Percentiles rank a stretch among this genome's conserved stretches.
Evolutionary conservation across 2,797 vertebrate genomes (phyloP).

Genomic region (Chaunax sp.): DNA sequence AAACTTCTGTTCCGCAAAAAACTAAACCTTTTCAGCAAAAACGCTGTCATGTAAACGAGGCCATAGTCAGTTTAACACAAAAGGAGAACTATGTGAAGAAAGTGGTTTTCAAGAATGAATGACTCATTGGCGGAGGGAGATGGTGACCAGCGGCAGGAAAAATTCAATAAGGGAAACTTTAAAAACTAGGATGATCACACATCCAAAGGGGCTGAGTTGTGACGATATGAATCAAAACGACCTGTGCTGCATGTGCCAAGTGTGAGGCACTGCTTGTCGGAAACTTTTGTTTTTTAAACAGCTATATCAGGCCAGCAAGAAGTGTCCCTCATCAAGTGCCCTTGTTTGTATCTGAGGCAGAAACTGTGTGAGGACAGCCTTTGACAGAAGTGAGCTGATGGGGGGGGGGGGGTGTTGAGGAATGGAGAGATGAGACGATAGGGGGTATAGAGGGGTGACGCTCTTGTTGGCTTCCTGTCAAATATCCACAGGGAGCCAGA

Average conservation of each 20-base stretch:
- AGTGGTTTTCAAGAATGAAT: conserved; percentile 8
- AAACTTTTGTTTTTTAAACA: conserved; percentile 33
- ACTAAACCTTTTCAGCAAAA: too few relatives aligned
- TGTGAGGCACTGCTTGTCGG: conserved; percentile 1
- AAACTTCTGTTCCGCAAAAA: too few relatives aligned
- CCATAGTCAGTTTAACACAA: too few relatives aligned
- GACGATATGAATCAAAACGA: conserved; percentile 46
- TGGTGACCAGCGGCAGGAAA: conserved; percentile 1
- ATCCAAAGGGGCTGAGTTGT: neutral
- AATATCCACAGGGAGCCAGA: conserved; percentile 57
- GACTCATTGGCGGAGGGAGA: conserved; percentile 5
- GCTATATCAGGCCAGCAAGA: conserved; percentile 21
- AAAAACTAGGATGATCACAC: conserved; percentile 24
- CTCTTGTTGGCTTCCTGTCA: conserved; percentile 54
- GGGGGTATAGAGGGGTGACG: conserved; percentile 24
- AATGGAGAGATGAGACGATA: conserved; percentile 40
- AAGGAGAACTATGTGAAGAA: neutral
- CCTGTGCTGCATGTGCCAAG: neutral
- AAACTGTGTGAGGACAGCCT: conserved; percentile 27
- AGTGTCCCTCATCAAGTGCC: conserved; percentile 43
- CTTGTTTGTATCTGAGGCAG: conserved; percentile 31
- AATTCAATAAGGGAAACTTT: conserved; percentile 8
- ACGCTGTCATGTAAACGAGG: too few relatives aligned
- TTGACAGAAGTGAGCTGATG: conserved; percentile 37
- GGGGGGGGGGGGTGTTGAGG: conserved; percentile 26